phyloP scores from a whole-genome alignment of 2,888 invertebrate genomes.

The Machimus atricapillus region DNA sequence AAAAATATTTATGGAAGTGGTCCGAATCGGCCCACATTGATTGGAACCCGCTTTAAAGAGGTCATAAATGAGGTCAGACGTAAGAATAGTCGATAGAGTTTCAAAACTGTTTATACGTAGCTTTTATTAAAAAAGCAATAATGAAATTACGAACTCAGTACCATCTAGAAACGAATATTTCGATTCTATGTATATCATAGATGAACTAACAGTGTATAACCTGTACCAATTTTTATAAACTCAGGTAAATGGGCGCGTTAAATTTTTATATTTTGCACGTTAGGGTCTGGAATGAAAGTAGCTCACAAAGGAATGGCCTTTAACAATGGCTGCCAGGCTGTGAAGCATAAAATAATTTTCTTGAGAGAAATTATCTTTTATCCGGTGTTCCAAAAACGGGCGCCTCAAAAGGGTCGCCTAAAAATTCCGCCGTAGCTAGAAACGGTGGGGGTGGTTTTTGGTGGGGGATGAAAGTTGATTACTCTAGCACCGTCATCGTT shows the following conservation, averaged over 20 bases:
- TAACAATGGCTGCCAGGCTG: background rate
- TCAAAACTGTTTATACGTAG: too few relatives aligned
- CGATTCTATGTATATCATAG: background rate
- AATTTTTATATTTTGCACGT: background rate
- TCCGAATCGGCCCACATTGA: too few relatives aligned
- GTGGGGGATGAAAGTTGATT: background rate
- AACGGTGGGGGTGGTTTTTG: background rate
- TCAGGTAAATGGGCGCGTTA: background rate
- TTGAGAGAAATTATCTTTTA: conserved; percentile 3
- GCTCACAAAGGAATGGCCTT: background rate
- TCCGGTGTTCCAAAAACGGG: background rate
- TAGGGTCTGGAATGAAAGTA: background rate
- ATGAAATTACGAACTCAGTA: background rate
- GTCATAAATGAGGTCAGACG: too few relatives aligned
- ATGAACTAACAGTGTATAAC: background rate
- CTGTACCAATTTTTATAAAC: background rate
- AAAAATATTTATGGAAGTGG: too few relatives aligned
- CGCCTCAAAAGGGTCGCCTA: background rate
- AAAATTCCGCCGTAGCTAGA: background rate
- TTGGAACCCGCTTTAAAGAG: too few relatives aligned
- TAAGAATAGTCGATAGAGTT: too few relatives aligned
- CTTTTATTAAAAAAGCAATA: too few relatives aligned
- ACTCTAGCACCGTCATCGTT: background rate
- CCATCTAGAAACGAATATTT: background rate
- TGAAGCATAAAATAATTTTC: background rate